Conservation (phyloP, 1,140 invertebrate genomes). For the Danaus melanippus region DNA sequence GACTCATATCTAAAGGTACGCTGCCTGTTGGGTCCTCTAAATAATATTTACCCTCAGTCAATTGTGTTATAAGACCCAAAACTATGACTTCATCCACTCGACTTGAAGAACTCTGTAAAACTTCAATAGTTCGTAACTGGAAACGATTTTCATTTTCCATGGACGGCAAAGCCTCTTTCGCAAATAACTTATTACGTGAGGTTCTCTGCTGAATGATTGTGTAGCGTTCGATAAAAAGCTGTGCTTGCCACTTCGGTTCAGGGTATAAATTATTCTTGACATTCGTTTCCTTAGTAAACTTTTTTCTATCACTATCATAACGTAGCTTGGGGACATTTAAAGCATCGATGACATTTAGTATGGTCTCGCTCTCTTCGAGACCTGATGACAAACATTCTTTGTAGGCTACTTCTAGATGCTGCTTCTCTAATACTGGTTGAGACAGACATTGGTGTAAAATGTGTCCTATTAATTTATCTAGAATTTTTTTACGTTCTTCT, state of each 20-base stretch:
- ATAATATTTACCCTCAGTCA: conserved; percentile 91
- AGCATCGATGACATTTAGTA: conserved; percentile 86
- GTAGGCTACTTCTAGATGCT: conserved; percentile 82
- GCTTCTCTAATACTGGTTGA: conserved; percentile 79
- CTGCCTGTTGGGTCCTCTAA: conserved; percentile 93
- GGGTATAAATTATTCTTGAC: conserved; percentile 74
- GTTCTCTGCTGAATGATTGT: conserved; percentile 83
- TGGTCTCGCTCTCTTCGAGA: conserved; percentile 82
- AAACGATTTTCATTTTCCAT: conserved; percentile 77
- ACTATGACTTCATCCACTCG: conserved; percentile 83
- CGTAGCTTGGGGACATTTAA: conserved; percentile 85
- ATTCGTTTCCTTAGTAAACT: conserved; percentile 77
- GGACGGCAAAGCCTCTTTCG: conserved; percentile 72
- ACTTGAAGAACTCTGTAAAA: conserved; percentile 84
- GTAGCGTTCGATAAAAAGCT: conserved; percentile 80
- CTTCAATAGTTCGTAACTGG: conserved; percentile 86
- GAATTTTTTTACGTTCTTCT: conserved; percentile 63
- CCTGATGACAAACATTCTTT: conserved; percentile 80
- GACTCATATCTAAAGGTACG: conserved; percentile 84
- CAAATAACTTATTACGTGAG: conserved; percentile 86
- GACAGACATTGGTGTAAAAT: conserved; percentile 80
- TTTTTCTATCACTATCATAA: conserved; percentile 85
- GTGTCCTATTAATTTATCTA: conserved; percentile 72
- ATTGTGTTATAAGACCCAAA: conserved; percentile 88
- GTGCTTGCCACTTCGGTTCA: conserved; percentile 79